Evolutionary conservation across 2,113 vertebrate species (phyloP).

Genomic region (Clarias macrocephalus): DNA sequence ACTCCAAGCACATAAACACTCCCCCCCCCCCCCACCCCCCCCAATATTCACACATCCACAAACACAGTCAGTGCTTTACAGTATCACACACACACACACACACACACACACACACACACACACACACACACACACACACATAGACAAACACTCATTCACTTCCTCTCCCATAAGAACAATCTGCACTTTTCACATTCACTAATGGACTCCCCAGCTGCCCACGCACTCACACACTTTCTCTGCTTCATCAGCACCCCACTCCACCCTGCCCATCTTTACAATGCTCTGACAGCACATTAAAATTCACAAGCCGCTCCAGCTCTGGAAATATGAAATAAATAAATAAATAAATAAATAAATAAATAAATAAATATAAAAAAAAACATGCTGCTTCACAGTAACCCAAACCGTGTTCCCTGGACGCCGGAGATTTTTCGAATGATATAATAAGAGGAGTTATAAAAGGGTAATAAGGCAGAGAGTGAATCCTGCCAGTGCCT

Average conservation of each 20-base stretch:
- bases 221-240: conserved; percentile 29
- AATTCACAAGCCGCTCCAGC: conserved; percentile 10
- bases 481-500: background rate
- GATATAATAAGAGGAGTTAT: conserved; percentile 9
- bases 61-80: conserved; percentile 2
- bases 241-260: conserved; percentile 42
- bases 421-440: background rate
- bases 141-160: background rate
- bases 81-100: background rate
- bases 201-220: conserved; percentile 47
- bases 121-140: background rate
- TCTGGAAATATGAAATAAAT: background rate
- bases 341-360: background rate
- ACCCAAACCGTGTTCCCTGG: conserved; percentile 9
- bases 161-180: conserved; percentile 20
- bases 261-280: conserved; percentile 22
- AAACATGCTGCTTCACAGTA: conserved; percentile 30
- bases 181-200: conserved; percentile 35
- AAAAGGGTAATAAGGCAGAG: conserved; percentile 30
- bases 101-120: background rate
- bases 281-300: conserved; percentile 34
- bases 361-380: background rate
- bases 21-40: background rate
- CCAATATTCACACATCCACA: conserved; percentile 1
- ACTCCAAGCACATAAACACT: conserved; percentile 22